A percentile compares a stretch with the other conserved stretches of the same genome.
phyloP scores from a whole-genome alignment of 2,797 vertebrate species.

The Micrastur ruficollis region DNA sequence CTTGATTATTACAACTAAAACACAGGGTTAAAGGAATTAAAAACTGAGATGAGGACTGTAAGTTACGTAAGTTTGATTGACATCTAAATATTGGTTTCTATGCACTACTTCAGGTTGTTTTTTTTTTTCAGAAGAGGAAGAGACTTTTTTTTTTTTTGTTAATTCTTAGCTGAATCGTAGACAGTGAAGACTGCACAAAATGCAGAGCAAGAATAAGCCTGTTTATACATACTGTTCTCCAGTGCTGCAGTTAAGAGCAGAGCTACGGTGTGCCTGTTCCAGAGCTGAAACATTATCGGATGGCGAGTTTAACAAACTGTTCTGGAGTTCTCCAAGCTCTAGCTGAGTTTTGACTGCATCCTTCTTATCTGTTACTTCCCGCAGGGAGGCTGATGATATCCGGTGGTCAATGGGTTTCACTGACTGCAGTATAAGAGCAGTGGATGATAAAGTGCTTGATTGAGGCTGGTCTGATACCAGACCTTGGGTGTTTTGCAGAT shows the following conservation, averaged over 20 bases:
- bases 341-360: background rate
- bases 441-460: background rate
- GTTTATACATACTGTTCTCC: conserved; percentile 7
- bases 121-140: background rate
- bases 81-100: background rate
- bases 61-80: background rate
- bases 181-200: background rate
- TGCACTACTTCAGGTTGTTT: background rate
- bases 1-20: background rate
- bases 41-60: rapidly evolving
- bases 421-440: background rate
- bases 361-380: background rate
- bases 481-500: background rate
- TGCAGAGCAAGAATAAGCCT: background rate
- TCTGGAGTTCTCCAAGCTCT: background rate
- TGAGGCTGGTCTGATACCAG: background rate
- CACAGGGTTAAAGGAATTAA: background rate
- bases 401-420: background rate
- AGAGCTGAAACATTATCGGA: background rate
- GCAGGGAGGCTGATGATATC: background rate
- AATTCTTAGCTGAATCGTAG: background rate
- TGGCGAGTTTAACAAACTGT: background rate
- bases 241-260: rapidly evolving
- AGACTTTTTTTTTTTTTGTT: background rate
- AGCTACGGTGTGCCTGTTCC: background rate